These are phyloP conservation scores for Pachycephus smyrnensis DNA, from an alignment of 2,888 invertebrate species.

Conservation along the genomic window DNA sequence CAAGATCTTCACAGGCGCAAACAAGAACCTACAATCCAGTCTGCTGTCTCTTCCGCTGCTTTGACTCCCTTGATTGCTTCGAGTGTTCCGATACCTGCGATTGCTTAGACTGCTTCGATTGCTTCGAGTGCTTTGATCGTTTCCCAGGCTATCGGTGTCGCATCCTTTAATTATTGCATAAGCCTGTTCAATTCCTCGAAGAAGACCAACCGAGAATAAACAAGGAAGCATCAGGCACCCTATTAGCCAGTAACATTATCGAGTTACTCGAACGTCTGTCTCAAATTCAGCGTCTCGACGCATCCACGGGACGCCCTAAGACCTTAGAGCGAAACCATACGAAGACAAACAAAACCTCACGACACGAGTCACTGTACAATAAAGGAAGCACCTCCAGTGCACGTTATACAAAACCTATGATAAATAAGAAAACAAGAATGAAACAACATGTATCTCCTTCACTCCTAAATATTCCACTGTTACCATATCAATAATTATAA, in stretches of 20 bases:
- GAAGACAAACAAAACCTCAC: not conserved
- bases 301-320: not conserved
- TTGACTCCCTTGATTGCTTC: not conserved
- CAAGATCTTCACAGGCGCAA: constrained; percentile 52
- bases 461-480: not conserved
- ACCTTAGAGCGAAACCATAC: not conserved
- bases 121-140: not conserved
- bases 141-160: not conserved
- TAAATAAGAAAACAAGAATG: not conserved
- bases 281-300: not conserved
- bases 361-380: not conserved
- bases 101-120: not conserved
- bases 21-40: constrained; percentile 55
- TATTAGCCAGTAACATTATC: not conserved
- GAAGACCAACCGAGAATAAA: not conserved
- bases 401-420: not conserved
- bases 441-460: not conserved
- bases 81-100: not conserved
- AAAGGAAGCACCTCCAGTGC: not conserved
- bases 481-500: not conserved
- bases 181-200: not conserved
- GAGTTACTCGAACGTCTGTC: not conserved
- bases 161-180: not conserved
- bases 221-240: not conserved
- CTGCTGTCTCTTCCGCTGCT: constrained; percentile 46